Conservation (phyloP, 1,140 invertebrate genomes). For the Zaprionus gabonicus region DNA sequence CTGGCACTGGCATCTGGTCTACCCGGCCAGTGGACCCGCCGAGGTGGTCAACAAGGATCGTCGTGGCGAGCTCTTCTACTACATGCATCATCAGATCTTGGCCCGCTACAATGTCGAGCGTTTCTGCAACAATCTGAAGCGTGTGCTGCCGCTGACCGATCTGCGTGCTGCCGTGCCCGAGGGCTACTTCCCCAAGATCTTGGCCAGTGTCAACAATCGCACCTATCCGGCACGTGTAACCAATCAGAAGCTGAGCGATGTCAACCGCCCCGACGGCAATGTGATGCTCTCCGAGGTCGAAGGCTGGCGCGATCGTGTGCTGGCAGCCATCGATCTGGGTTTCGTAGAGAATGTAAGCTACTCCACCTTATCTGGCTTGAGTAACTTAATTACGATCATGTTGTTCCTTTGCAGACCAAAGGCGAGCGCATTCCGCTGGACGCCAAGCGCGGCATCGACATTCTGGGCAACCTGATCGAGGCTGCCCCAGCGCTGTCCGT, state of each 20-base stretch:
- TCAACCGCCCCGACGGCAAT: conserved; percentile 86
- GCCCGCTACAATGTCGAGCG: conserved; percentile 87
- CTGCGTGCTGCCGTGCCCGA: conserved; percentile 85
- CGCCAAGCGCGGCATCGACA: conserved; percentile 85
- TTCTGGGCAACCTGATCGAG: conserved; percentile 88
- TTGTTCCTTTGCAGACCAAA: conserved; percentile 22
- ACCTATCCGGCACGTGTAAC: conserved; percentile 86
- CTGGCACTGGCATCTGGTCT: conserved; percentile 91
- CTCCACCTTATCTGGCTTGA: too few relatives aligned
- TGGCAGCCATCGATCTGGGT: conserved; percentile 87
- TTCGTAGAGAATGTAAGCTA: conserved; percentile 81
- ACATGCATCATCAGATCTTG: conserved; percentile 90
- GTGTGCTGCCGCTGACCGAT: conserved; percentile 86
- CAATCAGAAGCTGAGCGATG: conserved; percentile 85
- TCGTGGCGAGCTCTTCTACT: conserved; percentile 90
- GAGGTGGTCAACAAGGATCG: conserved; percentile 87
- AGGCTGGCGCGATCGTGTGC: conserved; percentile 87
- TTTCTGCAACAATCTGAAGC: conserved; percentile 85
- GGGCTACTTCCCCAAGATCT: conserved; percentile 87
- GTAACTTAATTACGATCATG: too few relatives aligned
- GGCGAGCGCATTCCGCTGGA: conserved; percentile 70
- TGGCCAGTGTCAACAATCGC: conserved; percentile 86
- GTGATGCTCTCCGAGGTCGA: conserved; percentile 86
- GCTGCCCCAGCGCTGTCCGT: conserved; percentile 85
- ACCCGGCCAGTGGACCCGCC: conserved; percentile 85